Base-by-base conservation (phyloP, 23 tunicate species). In the Halocynthia aurantium region DNA sequence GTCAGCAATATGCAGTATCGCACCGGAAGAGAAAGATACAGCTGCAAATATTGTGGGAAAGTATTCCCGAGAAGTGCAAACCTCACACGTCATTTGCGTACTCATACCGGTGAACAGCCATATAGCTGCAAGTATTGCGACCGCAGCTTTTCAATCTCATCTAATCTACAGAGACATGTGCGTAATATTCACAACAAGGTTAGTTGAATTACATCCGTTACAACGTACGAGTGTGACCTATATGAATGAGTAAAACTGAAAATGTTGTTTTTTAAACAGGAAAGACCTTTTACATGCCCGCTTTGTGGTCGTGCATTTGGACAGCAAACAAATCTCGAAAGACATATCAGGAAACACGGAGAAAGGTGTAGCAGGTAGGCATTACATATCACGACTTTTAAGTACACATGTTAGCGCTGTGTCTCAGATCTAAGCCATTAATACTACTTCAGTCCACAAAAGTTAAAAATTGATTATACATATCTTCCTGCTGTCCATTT, bases 101-200 rank as follows among this genome's bases (percentile, higher is more conserved):
- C 99, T 18, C 99, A 94, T 76, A 94, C 99, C 10, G 99, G 99
- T 8, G 99, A 94, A 76, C 99, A 94, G 69, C 99, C 99, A 11
- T 94, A 94, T 82, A 50, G 84, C 10, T 94, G 99, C 75, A 82
- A 88, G 73, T 88, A 84, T 61, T 94, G 99, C 67, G 90, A 88
- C 50, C 56, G 99, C 58, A 90, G 94, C 78, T 94, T 94, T 81
- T 94, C 99, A 6, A 94, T 94, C 31, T 94, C 99, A 8, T 94
- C 99, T 10, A 94, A 94, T 66, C 84, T 94, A 1, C 99, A 90
- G 22, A 72, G 99, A 8, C 99, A 94, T 58, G 94, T 94, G 82
- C 68, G 99, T 61, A 94, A 94, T 80, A 90, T 94, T 75, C 99
- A 94, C 52, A 82, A 90, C 62, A 90, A 90, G 90, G 97, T 90